Base-by-base conservation (phyloP, 1,140 invertebrate genomes). In the Zophobas morio region DNA sequence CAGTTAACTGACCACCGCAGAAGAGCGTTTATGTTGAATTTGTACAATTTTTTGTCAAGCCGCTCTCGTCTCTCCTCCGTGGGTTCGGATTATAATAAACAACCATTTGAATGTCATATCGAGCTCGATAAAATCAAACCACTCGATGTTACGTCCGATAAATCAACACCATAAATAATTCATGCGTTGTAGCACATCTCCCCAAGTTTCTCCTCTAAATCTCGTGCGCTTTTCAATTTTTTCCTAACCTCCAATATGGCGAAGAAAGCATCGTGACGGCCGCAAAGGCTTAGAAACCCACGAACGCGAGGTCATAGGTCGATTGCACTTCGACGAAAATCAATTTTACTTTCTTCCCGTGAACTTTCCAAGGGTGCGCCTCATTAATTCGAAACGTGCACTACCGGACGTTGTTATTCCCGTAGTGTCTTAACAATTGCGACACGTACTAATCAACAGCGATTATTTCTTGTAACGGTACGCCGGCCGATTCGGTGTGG, bases 331-430 rank as follows among this genome's bases (percentile, higher is more conserved):
- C 2, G 49, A 51, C 49, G 35, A 57, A 57, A 57, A 34, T 20
- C 54, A 34, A 33, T 35, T 57, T 57, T 57, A 57, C 54, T 57
- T 57, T 57, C 54, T 51, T 57, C 54, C 32, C 20, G 35, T 33
- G 2, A 4, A 57, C 54, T 57, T 57, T 57, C 54, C 3, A 53
- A 57, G 54, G 54, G 54, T 57, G 54, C 54, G 54, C 34, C 54
- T 57, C 54, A 35, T 57, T 57, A 57, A 57, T 57, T 57, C 54
- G 54, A 1, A 4, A 6, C 49, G 49, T 51, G 3, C n/a, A 20
- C 49, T 51, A 6, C 49, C 49, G 49, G 49, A 46, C 3, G 3
- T 8, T 3, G 42, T 46, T 46, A 46, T 46, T 46, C 42, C 3
- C 3, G 3, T 3, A 8, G 8, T 53, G 49, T 53, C 20, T 53